Percentiles rank a stretch among this genome's conserved stretches.
Conservation (phyloP, 53 echinoderm and acorn worm species). For the Crossaster papposus region DNA sequence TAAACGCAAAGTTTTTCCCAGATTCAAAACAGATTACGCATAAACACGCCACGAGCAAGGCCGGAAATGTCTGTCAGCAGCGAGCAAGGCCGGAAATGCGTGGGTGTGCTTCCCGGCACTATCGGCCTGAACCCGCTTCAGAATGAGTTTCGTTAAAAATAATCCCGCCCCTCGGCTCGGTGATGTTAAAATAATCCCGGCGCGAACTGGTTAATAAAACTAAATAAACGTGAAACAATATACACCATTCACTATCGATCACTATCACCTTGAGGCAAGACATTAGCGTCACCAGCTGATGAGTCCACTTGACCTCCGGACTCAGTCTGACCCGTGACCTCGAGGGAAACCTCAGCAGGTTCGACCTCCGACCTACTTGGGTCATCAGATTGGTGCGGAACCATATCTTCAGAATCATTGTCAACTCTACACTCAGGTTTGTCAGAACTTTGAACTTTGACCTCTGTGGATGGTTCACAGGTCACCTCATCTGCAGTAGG, state of each 20-base stretch:
- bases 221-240: no score
- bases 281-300: neutral
- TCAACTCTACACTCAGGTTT: neutral
- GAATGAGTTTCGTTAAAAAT: no score
- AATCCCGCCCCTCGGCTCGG: no score
- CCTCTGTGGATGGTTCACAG: constrained; percentile 12
- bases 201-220: no score
- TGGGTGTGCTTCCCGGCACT: no score
- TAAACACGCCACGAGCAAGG: no score
- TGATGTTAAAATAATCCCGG: no score
- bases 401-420: neutral
- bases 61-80: no score
- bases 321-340: constrained; percentile 4
- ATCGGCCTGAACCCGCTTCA: no score
- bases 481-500: neutral
- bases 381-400: neutral
- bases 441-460: constrained; percentile 28
- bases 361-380: constrained; percentile 4
- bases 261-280: neutral
- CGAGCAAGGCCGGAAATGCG: no score
- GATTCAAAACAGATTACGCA: no score
- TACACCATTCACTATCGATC: neutral
- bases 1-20: no score
- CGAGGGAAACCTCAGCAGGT: neutral
- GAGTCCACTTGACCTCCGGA: neutral